Percentiles rank a stretch among this genome's conserved stretches.
phyloP scores from a whole-genome alignment of 2,113 vertebrate species.

The Hippotragus niger region DNA sequence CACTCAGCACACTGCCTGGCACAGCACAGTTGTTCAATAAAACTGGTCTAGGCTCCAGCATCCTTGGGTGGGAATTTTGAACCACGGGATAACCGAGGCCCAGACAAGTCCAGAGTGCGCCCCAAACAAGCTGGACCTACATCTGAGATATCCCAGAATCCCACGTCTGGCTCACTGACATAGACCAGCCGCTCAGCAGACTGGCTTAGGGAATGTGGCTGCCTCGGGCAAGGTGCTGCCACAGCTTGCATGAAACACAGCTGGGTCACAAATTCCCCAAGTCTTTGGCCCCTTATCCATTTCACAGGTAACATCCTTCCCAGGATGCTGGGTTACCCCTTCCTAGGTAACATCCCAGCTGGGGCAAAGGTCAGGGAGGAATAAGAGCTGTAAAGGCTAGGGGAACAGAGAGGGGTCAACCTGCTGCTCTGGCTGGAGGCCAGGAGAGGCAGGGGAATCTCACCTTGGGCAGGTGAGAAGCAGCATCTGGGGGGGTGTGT shows the following conservation, averaged over 20 bases:
- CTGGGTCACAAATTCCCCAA: neutral
- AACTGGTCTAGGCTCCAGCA: neutral
- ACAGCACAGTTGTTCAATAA: neutral
- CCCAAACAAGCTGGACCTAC: neutral
- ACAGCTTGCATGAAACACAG: neutral
- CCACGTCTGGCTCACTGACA: neutral
- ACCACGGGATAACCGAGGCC: neutral
- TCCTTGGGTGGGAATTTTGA: neutral
- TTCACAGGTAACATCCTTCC: neutral
- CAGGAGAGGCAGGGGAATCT: neutral
- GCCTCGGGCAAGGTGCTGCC: neutral
- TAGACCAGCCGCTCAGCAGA: neutral
- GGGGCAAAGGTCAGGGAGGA: neutral
- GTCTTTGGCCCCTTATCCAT: neutral
- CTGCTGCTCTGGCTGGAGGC: conserved; percentile 32
- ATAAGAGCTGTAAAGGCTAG: conserved; percentile 56
- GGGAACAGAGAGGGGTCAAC: neutral
- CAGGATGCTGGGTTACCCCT: neutral
- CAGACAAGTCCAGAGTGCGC: neutral
- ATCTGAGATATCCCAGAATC: neutral
- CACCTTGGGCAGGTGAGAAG: neutral
- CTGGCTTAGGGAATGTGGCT: neutral
- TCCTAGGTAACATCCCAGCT: neutral
- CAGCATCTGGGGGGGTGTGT: neutral
- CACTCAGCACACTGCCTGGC: neutral